Evolutionary conservation across 1,140 invertebrate genomes (phyloP).

Genomic region (Aphaenogaster rudis): DNA sequence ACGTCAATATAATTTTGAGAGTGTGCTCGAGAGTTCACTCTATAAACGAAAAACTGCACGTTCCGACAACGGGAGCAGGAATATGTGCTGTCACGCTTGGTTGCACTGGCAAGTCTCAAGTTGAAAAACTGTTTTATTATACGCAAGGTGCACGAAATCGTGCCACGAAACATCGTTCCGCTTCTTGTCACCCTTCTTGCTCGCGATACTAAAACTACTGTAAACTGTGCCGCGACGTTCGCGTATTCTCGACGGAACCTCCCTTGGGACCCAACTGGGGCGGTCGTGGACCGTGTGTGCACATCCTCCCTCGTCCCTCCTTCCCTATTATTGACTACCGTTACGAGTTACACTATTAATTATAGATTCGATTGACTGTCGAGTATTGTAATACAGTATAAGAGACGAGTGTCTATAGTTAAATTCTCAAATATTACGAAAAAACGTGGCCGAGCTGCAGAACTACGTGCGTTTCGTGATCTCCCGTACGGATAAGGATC

Average conservation of each 20-base stretch:
- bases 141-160: conserved; percentile 25
- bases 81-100: background rate
- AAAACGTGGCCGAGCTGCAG: conserved; percentile 34
- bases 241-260: conserved; percentile 18
- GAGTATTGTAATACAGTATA: conserved; percentile 76
- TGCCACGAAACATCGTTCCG: conserved; percentile 34
- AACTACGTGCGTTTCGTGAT: conserved; percentile 33
- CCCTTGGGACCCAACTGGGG: conserved; percentile 8
- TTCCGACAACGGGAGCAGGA: background rate
- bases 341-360: conserved; percentile 79
- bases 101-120: background rate
- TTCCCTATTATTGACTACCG: conserved; percentile 82
- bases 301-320: conserved; percentile 31
- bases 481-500: background rate
- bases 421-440: conserved; percentile 42
- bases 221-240: conserved; percentile 30
- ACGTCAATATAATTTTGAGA: background rate
- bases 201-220: conserved; percentile 43
- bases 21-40: background rate
- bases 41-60: background rate
- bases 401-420: conserved; percentile 60
- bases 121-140: conserved; percentile 17
- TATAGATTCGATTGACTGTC: conserved; percentile 84
- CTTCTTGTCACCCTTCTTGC: conserved; percentile 39
- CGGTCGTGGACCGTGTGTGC: background rate